Conservation (phyloP, 2,888 invertebrate species). For the Aelia acuminata region DNA sequence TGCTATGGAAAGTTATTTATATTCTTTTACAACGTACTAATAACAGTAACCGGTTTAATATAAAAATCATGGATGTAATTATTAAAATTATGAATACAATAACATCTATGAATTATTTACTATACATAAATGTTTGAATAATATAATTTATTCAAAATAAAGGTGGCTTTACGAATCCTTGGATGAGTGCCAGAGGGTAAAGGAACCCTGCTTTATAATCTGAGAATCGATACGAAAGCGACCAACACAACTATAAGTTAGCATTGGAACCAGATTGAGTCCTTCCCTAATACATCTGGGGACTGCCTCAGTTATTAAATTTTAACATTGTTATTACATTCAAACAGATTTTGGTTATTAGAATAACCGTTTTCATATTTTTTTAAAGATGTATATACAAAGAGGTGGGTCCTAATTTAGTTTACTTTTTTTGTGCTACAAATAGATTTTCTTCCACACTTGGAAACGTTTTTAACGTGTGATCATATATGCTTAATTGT, state of each 20-base stretch:
- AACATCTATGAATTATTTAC: neutral
- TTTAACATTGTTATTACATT: neutral
- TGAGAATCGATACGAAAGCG: neutral
- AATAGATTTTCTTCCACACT: too few species aligned
- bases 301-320: too few species aligned
- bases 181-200: neutral
- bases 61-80: neutral
- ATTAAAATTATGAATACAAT: neutral
- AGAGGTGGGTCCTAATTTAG: too few species aligned
- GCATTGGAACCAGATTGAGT: neutral
- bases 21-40: too few species aligned
- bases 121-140: neutral
- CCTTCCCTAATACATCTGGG: neutral
- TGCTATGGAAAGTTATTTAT: too few species aligned
- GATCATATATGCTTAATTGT: too few species aligned
- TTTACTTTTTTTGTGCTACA: too few species aligned
- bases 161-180: neutral
- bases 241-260: neutral
- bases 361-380: too few species aligned
- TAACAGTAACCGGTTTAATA: too few species aligned
- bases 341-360: neutral
- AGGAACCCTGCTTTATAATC: neutral
- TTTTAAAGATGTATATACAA: too few species aligned
- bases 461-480: too few species aligned
- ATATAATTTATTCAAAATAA: constrained; percentile 32